phyloP scores from a whole-genome alignment of 1,140 invertebrate species.

The Pissodes strobi region DNA sequence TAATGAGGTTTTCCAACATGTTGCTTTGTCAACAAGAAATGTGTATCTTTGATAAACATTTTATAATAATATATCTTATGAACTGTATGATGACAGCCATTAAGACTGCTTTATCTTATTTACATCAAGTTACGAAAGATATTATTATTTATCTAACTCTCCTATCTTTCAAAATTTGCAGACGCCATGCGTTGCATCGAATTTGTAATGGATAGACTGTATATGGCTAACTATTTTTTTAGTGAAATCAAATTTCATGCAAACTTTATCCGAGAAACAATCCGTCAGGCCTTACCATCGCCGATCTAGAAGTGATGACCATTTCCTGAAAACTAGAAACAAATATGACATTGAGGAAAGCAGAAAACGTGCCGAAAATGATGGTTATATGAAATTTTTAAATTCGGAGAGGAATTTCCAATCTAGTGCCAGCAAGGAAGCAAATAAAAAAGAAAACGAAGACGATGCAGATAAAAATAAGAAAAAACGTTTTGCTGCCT shows the following conservation, averaged over 20 bases:
- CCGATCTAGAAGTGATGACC: slow-evolving; percentile 39
- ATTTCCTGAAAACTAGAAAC: slow-evolving; percentile 33
- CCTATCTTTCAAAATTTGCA: too few species aligned
- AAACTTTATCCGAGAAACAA: background rate
- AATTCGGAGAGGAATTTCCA: background rate
- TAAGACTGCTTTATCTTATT: too few species aligned
- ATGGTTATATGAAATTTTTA: slow-evolving; percentile 45
- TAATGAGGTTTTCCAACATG: too few species aligned
- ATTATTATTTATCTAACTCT: too few species aligned
- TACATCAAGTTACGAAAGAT: too few species aligned
- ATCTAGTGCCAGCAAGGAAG: background rate
- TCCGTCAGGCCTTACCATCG: slow-evolving; percentile 9
- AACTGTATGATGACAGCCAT: too few species aligned
- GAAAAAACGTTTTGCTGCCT: slow-evolving; percentile 3
- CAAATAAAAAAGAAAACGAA: background rate
- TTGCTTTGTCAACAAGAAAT: too few species aligned
- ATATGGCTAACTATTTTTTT: background rate
- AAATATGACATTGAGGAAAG: slow-evolving; percentile 42
- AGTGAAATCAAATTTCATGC: slow-evolving; percentile 15
- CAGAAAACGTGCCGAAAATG: slow-evolving; percentile 42
- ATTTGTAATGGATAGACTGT: background rate
- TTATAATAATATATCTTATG: too few species aligned
- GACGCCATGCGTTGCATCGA: background rate
- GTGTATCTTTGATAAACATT: too few species aligned
- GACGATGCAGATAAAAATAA: slow-evolving; percentile 2